Percentiles rank a stretch among this genome's conserved stretches.
phyloP scores from a whole-genome alignment of 2,888 invertebrate species.

The Andrena chrysosceles region DNA sequence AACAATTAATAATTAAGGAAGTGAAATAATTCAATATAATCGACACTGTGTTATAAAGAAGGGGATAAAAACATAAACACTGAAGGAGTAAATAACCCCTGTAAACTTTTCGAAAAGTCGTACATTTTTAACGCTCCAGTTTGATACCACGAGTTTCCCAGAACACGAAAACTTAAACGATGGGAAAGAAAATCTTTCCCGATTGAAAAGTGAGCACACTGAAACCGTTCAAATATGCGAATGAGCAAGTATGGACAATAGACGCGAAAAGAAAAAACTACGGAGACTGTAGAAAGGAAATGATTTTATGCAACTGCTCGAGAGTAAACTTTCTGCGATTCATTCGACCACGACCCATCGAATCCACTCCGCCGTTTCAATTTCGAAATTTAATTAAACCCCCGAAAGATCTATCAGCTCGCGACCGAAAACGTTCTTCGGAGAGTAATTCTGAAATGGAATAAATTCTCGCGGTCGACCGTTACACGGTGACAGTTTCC shows the following conservation, averaged over 20 bases:
- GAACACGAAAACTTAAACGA: too few species aligned
- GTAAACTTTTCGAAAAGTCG: too few species aligned
- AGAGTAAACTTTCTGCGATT: slow-evolving; percentile 1
- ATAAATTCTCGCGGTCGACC: slow-evolving; percentile 7
- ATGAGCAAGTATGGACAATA: neutral
- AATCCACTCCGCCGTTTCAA: slow-evolving; percentile 7
- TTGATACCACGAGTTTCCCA: neutral
- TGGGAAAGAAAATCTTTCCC: neutral
- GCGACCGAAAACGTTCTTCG: slow-evolving; percentile 8
- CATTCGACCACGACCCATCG: neutral
- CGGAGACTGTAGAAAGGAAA: neutral
- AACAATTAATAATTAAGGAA: too few species aligned
- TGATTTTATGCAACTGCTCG: slow-evolving; percentile 7
- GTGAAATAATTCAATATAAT: too few species aligned
- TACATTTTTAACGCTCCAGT: neutral
- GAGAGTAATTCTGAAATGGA: slow-evolving; percentile 19
- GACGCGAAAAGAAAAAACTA: neutral
- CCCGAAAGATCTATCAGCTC: slow-evolving; percentile 12
- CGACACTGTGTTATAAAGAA: too few species aligned
- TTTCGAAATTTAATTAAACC: slow-evolving; percentile 40
- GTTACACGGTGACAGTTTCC: neutral
- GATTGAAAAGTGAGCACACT: neutral
- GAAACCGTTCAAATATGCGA: neutral
- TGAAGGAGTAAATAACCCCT: too few species aligned
- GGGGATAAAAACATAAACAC: too few species aligned